A percentile compares a stretch with the other conserved stretches of the same genome.
Evolutionary conservation across 2,888 invertebrate species (phyloP).

Genomic region (Drosophila fungiperda): DNA sequence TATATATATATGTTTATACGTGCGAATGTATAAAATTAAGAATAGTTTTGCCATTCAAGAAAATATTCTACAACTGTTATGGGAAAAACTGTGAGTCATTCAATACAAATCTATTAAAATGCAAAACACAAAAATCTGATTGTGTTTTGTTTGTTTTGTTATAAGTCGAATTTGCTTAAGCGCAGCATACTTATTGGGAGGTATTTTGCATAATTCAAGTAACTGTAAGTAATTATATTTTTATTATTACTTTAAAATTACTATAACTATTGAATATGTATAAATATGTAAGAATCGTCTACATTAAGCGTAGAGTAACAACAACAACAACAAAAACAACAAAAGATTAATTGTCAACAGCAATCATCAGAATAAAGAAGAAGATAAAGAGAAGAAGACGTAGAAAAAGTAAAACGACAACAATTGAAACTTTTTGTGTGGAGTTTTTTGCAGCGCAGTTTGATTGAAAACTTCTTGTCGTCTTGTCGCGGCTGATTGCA

Average conservation of each 20-base stretch:
- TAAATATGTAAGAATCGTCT: background rate
- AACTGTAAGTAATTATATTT: background rate
- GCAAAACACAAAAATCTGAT: conserved; percentile 2
- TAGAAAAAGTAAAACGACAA: conserved; percentile 16
- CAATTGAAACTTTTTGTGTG: conserved; percentile 32
- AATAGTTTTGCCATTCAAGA: conserved; percentile 5
- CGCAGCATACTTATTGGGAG: conserved; percentile 34
- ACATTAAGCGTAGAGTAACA: background rate
- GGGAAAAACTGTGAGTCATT: conserved; percentile 15
- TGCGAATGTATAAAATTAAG: background rate
- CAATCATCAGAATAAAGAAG: conserved; percentile 11
- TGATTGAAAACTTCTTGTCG: conserved; percentile 61
- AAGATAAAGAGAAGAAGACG: background rate
- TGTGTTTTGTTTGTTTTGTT: background rate
- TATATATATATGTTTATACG: background rate
- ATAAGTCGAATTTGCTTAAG: background rate
- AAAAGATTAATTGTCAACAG: conserved; percentile 1
- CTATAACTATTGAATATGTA: background rate
- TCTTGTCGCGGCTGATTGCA: conserved; percentile 54
- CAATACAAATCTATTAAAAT: background rate
- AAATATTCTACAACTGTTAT: conserved; percentile 2
- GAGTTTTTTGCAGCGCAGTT: conserved; percentile 35
- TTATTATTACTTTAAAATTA: background rate
- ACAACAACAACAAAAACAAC: background rate
- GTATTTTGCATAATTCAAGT: conserved; percentile 5